Evolutionary conservation across 2,888 invertebrate species (phyloP), one percentile per base, ranked within the genome.

Genomic region (Dryococelus australis): DNA sequence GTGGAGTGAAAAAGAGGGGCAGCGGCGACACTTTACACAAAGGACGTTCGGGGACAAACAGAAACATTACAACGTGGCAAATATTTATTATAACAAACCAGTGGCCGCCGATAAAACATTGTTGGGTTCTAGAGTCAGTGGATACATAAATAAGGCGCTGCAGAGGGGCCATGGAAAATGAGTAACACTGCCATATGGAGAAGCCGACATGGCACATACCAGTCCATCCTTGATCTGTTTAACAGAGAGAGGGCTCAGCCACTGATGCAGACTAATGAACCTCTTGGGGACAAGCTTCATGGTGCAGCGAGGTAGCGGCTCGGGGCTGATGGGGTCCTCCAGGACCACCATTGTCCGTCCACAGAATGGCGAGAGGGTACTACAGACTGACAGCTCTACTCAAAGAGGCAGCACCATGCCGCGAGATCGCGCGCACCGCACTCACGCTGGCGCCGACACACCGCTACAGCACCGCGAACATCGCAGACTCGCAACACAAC

Each of bases 281-380:
- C 97, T 95, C 94, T 97, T 97, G 91, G 97, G 97, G 93, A 97
- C 95, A 94, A 97, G 96, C 95, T 98, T 98, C 92, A 97, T 94
- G 91, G 97, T 96, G 78, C 90, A 89, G 86, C 89, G 87, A 85
- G 87, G 88, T 27, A 84, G 84, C 24, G 88, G 88, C 86, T 87
- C 85, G n/a, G 87, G 83, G 80, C 88, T 88, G 87, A 88, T 87
- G 86, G 90, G 83, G n/a, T 86, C 86, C 92, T 96, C 96, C 92
- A 97, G 95, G 91, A 97, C 95, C 91, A 96, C 96, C 95, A 96
- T 96, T 92, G 53, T 79, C 81, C 84, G 79, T 9, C 87, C 53
- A 47, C 88, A 28, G 86, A 43, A 86, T 85, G 26, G 27, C 85
- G 86, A 26, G 43, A 47, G 86, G 24, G 20, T 27, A n/a, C 35